Percentiles rank a stretch among this genome's conserved stretches.
Evolutionary conservation across 2,888 invertebrate species (phyloP).

Genomic region (Sinentomon sp.): DNA sequence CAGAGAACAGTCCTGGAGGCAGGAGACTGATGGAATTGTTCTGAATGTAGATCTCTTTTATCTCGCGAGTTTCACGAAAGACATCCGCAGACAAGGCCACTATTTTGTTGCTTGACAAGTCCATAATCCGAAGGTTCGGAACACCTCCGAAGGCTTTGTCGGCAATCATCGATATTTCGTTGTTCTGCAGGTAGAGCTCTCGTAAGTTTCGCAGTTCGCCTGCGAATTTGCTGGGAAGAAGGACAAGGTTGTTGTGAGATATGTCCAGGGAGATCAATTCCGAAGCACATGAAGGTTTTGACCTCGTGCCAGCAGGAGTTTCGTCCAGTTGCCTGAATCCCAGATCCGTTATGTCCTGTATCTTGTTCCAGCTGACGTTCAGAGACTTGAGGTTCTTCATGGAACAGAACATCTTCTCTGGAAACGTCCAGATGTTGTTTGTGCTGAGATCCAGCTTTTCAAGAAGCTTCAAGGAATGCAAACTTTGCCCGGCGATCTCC

Average conservation of each 20-base stretch:
- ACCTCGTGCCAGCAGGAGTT: conserved; percentile 19
- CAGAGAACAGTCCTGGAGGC: conserved; percentile 58
- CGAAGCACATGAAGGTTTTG: conserved; percentile 31
- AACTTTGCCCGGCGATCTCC: conserved; percentile 46
- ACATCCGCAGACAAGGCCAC: conserved; percentile 59
- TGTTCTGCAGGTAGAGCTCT: conserved; percentile 55
- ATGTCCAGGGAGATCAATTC: conserved; percentile 58
- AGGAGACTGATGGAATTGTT: conserved; percentile 70
- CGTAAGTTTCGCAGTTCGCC: conserved; percentile 45
- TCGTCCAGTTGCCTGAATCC: conserved; percentile 48
- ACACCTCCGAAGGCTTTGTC: conserved; percentile 55
- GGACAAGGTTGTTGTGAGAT: conserved; percentile 55
- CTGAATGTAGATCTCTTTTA: conserved; percentile 67
- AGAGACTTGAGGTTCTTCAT: conserved; percentile 45
- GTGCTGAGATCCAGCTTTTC: conserved; percentile 59
- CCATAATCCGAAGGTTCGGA: conserved; percentile 51
- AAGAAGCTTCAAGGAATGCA: conserved; percentile 37
- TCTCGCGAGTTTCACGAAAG: conserved; percentile 45
- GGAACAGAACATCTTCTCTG: conserved; percentile 57
- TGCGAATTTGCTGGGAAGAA: conserved; percentile 55
- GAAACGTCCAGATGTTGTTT: conserved; percentile 70
- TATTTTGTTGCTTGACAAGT: conserved; percentile 69
- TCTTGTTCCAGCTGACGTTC: conserved; percentile 59
- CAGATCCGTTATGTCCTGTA: conserved; percentile 63
- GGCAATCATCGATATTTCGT: conserved; percentile 63